Evolutionary conservation across 2,888 invertebrate genomes (phyloP).

Genomic region (Capitulum mitella): DNA sequence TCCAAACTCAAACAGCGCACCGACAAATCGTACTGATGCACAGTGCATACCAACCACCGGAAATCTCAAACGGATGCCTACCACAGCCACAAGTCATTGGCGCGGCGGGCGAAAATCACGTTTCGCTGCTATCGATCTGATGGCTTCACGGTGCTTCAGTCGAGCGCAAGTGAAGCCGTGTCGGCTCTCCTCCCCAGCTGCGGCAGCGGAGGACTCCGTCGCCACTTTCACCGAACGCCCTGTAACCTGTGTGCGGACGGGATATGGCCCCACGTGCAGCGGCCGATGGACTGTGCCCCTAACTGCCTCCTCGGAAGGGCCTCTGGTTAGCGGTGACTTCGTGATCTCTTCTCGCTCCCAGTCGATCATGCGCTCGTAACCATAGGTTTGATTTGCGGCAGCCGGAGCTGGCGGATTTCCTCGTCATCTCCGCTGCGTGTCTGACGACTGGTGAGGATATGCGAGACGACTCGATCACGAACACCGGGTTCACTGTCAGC

Average conservation of each 20-base stretch:
- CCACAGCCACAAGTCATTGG: neutral
- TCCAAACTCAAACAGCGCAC: too few relatives aligned
- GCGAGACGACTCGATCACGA: neutral
- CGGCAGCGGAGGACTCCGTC: neutral
- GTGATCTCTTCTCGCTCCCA: neutral
- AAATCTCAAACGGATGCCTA: too few relatives aligned
- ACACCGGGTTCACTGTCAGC: neutral
- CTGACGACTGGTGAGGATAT: neutral
- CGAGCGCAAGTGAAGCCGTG: neutral
- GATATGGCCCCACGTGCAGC: neutral
- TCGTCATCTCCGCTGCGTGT: neutral
- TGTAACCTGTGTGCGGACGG: neutral
- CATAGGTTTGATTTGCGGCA: neutral
- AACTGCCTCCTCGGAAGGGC: neutral
- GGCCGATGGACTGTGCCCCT: neutral
- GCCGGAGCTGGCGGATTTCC: neutral
- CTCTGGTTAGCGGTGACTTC: neutral
- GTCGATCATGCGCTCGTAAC: neutral
- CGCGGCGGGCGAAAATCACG: neutral
- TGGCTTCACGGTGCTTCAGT: neutral
- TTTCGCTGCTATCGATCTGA: neutral
- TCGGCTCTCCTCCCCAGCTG: too few relatives aligned
- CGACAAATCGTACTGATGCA: too few relatives aligned
- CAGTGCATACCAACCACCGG: too few relatives aligned
- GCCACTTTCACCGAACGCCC: neutral